Percentiles rank a stretch among this genome's conserved stretches.
These are phyloP conservation scores for Bursaphelenchus okinawaensis DNA, from an alignment of 2,888 invertebrate genomes.

Conservation along the genomic window DNA sequence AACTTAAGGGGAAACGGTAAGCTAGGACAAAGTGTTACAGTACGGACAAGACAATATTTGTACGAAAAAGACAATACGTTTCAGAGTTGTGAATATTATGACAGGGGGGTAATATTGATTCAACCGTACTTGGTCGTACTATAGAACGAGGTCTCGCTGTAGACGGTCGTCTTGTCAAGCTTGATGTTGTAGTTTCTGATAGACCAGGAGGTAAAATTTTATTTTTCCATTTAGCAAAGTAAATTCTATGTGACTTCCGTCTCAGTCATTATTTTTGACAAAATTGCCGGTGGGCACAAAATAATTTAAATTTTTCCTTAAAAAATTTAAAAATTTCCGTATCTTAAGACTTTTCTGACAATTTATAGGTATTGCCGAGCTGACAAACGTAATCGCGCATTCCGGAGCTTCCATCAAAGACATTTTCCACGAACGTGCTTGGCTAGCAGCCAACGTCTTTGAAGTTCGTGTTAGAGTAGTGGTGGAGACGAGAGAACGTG, in stretches of 20 bases:
- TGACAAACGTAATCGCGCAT: constrained; percentile 60
- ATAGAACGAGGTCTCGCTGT: constrained; percentile 61
- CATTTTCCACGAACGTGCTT: constrained; percentile 89
- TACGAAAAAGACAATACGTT: no score
- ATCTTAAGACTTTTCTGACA: no score
- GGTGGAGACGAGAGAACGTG: constrained; percentile 78
- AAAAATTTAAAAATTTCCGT: no score
- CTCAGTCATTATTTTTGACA: neutral
- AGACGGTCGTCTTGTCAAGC: constrained; percentile 61
- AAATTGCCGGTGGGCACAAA: neutral
- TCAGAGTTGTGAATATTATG: constrained; percentile 61
- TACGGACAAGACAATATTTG: constrained; percentile 11
- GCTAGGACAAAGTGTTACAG: constrained; percentile 10
- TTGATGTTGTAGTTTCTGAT: constrained; percentile 61
- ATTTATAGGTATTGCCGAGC: constrained; percentile 61
- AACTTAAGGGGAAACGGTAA: constrained; percentile 71
- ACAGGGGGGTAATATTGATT: constrained; percentile 64
- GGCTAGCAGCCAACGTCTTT: constrained; percentile 84
- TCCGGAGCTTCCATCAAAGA: constrained; percentile 72
- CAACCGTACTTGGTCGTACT: constrained; percentile 61
- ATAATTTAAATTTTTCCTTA: no score
- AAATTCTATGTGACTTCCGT: neutral
- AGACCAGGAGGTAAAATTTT: constrained; percentile 60
- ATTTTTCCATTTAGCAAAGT: neutral
- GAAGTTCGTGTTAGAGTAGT: constrained; percentile 68